Evolutionary conservation across 2,888 invertebrate species (phyloP), one percentile per base, ranked within the genome.

Genomic region (Acanthosoma haemorrhoidale): DNA sequence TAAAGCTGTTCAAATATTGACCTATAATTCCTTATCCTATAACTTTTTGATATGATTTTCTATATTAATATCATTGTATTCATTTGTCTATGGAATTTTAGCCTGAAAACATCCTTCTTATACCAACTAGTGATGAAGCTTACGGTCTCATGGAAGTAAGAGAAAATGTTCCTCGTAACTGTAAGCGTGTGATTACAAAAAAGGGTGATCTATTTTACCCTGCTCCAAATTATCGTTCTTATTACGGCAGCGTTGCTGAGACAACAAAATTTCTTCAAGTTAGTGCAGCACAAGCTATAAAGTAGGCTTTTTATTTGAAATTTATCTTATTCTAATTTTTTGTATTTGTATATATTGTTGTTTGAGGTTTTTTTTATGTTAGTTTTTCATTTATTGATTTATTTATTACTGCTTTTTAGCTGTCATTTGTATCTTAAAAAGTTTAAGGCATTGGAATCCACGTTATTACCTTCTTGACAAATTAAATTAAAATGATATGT

Each of bases 51-150:
- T n/a, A n/a, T n/a, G n/a, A n/a, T n/a, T n/a, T n/a, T n/a, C n/a
- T n/a, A n/a, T n/a, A n/a, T n/a, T n/a, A n/a, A n/a, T n/a, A n/a
- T n/a, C n/a, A n/a, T n/a, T n/a, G n/a, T n/a, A n/a, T n/a, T n/a
- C n/a, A n/a, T n/a, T n/a, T n/a, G n/a, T n/a, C 9, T 18, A 41
- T 41, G 5, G 21, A 2, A 58, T 82, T 93, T 32, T 38, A 70
- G 60, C 82, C 93, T 64, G 96, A 96, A 81, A 83, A 83, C 60
- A 84, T 92, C 32, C 81, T 96, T 70, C 82, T 96, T 21, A 89
- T 95, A 72, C 86, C 88, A 2, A 84, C 85, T 3, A 85, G 85
- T 38, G 83, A 84, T 8, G 85, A 86, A 73, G 94, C 94, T 0
- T 84, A 87, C 64, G 80, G 84, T 0, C 82, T 94, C 9, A 86